These are phyloP conservation scores for Serilophus lunatus DNA, from an alignment of 2,113 vertebrate species.

Conservation along the genomic window DNA sequence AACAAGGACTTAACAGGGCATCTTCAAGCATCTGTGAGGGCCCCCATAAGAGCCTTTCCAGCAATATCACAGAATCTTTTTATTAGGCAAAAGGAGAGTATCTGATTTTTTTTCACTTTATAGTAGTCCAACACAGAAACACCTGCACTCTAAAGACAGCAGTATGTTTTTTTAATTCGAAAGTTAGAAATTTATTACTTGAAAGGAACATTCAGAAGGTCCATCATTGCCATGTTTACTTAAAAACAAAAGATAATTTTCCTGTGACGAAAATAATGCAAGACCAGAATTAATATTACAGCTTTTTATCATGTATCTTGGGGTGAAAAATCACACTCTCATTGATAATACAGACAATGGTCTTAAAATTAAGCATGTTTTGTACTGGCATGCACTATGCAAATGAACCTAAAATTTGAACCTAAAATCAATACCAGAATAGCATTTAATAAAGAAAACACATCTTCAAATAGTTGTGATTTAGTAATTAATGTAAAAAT, in stretches of 20 bases:
- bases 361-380: neutral
- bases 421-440: neutral
- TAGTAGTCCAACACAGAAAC: neutral
- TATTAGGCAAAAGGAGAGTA: neutral
- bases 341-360: neutral
- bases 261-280: neutral
- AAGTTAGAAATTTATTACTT: neutral
- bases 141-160: neutral
- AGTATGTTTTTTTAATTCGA: neutral
- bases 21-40: neutral
- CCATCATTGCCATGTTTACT: neutral
- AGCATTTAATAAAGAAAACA: neutral
- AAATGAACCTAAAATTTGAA: neutral
- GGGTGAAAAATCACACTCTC: neutral
- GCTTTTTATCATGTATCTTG: neutral
- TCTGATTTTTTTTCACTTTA: neutral
- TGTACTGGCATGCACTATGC: neutral
- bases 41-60: neutral
- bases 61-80: neutral
- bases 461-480: neutral
- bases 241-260: neutral
- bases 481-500: neutral
- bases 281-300: neutral
- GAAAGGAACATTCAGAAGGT: neutral
- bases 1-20: neutral